A percentile compares a stretch with the other conserved stretches of the same genome.
Conservation (phyloP, 2,888 invertebrate species). For the Pediacus dermestoides region DNA sequence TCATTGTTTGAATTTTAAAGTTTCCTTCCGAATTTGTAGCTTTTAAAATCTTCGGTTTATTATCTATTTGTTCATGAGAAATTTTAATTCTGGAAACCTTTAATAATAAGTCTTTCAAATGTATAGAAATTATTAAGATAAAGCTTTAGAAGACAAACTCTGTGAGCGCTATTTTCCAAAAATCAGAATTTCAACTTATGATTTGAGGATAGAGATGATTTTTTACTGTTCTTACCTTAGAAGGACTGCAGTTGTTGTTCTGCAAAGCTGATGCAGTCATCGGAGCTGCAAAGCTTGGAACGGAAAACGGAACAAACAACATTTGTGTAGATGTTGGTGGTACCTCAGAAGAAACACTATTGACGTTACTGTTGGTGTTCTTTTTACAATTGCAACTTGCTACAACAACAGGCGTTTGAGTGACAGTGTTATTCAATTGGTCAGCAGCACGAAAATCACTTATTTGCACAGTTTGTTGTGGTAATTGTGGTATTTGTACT, state of each 20-base stretch:
- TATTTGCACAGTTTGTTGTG: background rate
- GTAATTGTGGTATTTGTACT: conserved; percentile 12
- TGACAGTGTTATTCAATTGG: conserved; percentile 12
- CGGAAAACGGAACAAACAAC: conserved; percentile 52
- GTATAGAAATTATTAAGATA: too few relatives aligned
- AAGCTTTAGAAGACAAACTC: too few relatives aligned
- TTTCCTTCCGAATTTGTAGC: too few relatives aligned
- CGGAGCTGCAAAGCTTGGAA: conserved; percentile 49
- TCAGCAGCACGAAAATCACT: background rate
- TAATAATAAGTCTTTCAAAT: too few relatives aligned
- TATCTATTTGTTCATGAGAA: too few relatives aligned
- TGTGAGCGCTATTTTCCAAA: too few relatives aligned
- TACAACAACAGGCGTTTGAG: conserved; percentile 39
- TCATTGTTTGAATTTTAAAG: too few relatives aligned
- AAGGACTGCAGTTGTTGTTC: conserved; percentile 47
- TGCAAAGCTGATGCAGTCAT: conserved; percentile 45
- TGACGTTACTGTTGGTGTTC: conserved; percentile 28
- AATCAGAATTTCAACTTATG: conserved; percentile 13
- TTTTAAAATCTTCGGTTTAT: too few relatives aligned
- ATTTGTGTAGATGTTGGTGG: conserved; percentile 41
- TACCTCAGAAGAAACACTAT: conserved; percentile 10
- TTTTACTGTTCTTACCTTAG: conserved; percentile 43
- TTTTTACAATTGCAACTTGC: conserved; percentile 44
- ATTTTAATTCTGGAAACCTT: too few relatives aligned
- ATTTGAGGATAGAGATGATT: conserved; percentile 3